Conservation (phyloP, 2,113 vertebrate species). For the Mus spicilegus region DNA sequence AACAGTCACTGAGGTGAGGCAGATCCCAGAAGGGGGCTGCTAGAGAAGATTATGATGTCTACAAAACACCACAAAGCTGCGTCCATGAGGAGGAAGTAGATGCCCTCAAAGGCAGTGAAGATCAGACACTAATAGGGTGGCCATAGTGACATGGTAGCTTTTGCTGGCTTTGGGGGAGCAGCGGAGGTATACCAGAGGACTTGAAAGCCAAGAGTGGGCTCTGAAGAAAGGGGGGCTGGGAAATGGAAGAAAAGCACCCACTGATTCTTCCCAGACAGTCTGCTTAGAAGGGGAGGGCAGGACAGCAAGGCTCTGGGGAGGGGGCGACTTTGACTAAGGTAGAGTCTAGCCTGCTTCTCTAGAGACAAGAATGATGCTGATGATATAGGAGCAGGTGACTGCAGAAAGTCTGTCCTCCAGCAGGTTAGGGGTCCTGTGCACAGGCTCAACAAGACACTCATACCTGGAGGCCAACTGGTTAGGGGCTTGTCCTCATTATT, state of each 20-base stretch:
- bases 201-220: background rate
- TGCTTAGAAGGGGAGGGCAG: background rate
- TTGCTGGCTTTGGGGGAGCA: background rate
- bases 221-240: background rate
- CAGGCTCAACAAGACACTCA: rapidly evolving
- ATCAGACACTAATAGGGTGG: rapidly evolving
- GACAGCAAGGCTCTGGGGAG: background rate
- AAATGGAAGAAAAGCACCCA: background rate
- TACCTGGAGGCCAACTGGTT: background rate
- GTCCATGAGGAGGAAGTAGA: rapidly evolving
- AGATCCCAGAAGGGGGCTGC: background rate
- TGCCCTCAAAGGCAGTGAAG: rapidly evolving
- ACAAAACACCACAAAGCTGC: no score
- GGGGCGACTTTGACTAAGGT: background rate
- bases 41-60: background rate
- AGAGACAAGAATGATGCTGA: background rate
- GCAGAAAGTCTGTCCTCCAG: background rate
- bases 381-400: rapidly evolving
- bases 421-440: background rate
- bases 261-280: background rate
- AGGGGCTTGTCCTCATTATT: background rate
- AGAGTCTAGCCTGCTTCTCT: background rate
- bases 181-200: rapidly evolving
- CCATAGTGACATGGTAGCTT: background rate
- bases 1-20: background rate